phyloP scores from a whole-genome alignment of 2,113 vertebrate species.

The Amazona guildingii region DNA sequence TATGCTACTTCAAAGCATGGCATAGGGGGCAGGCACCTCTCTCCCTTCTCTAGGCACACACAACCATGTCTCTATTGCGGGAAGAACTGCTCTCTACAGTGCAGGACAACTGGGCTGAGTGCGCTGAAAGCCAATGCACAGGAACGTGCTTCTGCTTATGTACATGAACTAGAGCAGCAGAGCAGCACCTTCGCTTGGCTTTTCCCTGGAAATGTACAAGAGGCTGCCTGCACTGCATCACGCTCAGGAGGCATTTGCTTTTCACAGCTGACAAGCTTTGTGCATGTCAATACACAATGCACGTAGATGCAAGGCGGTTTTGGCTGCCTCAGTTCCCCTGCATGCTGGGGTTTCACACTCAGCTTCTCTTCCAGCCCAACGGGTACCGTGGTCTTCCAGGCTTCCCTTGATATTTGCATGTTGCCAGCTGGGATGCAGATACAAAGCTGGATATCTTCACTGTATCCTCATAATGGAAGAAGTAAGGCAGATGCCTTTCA shows the following conservation, averaged over 20 bases:
- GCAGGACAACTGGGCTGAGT: neutral
- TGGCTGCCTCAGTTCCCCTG: neutral
- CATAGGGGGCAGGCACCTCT: neutral
- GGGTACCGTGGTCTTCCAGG: neutral
- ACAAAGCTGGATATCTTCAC: neutral
- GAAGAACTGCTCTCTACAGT: neutral
- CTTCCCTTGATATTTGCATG: neutral
- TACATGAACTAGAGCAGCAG: neutral
- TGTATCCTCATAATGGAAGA: neutral
- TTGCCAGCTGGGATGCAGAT: neutral
- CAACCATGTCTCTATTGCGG: too few species aligned
- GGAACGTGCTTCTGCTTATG: neutral
- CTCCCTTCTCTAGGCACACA: neutral
- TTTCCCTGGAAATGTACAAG: neutral
- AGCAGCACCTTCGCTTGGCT: neutral
- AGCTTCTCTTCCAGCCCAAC: neutral
- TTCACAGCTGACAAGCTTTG: neutral
- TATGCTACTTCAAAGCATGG: neutral
- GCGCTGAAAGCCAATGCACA: neutral
- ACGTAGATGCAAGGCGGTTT: neutral
- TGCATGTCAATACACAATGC: fast-evolving
- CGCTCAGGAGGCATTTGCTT: neutral
- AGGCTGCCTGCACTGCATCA: neutral
- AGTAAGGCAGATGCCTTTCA: neutral
- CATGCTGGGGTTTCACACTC: neutral